Percentiles rank a stretch among this genome's conserved stretches.
Evolutionary conservation across 2,888 invertebrate genomes (phyloP).

Genomic region (Congeria kusceri): DNA sequence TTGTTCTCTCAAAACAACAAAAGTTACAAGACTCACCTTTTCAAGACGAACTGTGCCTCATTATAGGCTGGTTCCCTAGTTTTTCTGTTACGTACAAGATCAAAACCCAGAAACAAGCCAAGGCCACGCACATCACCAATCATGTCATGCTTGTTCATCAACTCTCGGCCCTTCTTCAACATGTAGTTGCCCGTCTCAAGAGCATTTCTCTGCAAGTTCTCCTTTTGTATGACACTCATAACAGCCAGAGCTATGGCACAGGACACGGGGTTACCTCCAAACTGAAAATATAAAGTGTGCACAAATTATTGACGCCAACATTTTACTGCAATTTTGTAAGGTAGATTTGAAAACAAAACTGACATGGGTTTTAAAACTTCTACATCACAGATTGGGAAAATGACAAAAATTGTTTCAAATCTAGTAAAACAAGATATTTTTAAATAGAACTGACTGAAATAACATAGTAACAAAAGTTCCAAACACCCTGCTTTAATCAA

Average conservation of each 20-base stretch:
- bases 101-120: constrained; percentile 98
- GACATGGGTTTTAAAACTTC: no score
- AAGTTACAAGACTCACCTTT: no score
- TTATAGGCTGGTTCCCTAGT: constrained; percentile 93
- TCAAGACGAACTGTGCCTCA: constrained; percentile 87
- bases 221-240: constrained; percentile 95
- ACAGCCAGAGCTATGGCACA: constrained; percentile 98
- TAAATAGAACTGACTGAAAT: no score
- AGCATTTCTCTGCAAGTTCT: constrained; percentile 94
- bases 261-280: constrained; percentile 99
- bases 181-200: constrained; percentile 93
- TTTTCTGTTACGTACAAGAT: constrained; percentile 93
- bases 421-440: no score
- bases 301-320: background rate
- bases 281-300: constrained; percentile 88
- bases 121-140: constrained; percentile 92
- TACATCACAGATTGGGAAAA: no score
- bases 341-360: no score
- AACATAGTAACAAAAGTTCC: no score
- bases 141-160: constrained; percentile 91
- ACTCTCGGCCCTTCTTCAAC: constrained; percentile 88
- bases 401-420: no score
- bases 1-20: no score
- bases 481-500: no score
- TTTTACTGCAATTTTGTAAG: no score